Base-by-base conservation (phyloP, 2,888 invertebrate species). In the Octonoba sinensis region DNA sequence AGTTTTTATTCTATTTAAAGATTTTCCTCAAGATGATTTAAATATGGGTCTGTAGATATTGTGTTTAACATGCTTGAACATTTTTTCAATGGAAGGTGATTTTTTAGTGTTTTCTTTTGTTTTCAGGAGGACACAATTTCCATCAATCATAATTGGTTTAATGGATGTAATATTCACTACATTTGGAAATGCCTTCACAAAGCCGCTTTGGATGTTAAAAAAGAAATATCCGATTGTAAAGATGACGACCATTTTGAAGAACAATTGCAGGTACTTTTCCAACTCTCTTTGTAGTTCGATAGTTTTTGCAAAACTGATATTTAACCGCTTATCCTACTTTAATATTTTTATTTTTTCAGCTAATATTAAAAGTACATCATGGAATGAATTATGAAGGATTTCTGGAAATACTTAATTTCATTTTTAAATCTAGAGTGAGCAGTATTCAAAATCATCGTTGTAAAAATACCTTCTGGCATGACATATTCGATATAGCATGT, bases 81-180 rank as follows among this genome's bases (percentile, higher is more conserved):
- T 27, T 3, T 15, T 51, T 4, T 51, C 1, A 51, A 51, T 51
- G 51, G 27, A 51, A 11, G 16, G 15, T n/a, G 18, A 60, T 79
- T n/a, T n/a, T n/a, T n/a, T 84, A 1, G 64, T 84, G n/a, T 66
- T 20, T 1, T 67, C 54, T 54, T 86, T 85, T 16, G 20, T 13
- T 83, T 85, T 6, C 84, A 92, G 92, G 92, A 94, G 83, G 95
- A 97, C 87, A 96, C 97, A 46, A 94, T 99, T 87, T 99, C 99
- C 0, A 92, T 99, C 64, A 99, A 99, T 89, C 99, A 99, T 88
- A 99, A 99, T 88, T 98, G 97, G 95, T 91, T 97, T 78, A 99
- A 99, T 90, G 95, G 93, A 0, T 94, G 95, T 87, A 98, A 97
- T 87, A 90, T 97, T 83, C 88, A 90, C 77, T 88, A 89, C 59